These are phyloP conservation scores for Dolichomitus sp. DNA, from an alignment of 2,888 invertebrate species.

Conservation along the genomic window DNA sequence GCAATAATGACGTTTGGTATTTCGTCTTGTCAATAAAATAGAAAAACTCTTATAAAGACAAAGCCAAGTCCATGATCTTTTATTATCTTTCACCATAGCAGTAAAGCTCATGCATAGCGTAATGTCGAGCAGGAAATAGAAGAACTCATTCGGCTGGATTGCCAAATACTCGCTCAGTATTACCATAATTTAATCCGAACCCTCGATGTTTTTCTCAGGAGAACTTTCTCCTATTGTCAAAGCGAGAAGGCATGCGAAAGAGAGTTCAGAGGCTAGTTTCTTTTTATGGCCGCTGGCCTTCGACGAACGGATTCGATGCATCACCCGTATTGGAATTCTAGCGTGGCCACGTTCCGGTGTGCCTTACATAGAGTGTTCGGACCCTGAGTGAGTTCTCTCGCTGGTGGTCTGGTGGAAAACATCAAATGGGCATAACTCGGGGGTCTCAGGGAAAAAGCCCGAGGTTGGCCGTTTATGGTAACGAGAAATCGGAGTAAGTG, in stretches of 20 bases:
- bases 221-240: constrained; percentile 60
- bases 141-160: constrained; percentile 40
- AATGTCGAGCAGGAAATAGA: not conserved
- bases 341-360: constrained; percentile 43
- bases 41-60: not conserved
- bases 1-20: not conserved
- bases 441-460: constrained; percentile 56
- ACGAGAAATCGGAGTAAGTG: constrained; percentile 72
- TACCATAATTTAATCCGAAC: constrained; percentile 67
- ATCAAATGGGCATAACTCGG: constrained; percentile 70
- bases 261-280: constrained; percentile 53
- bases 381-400: constrained; percentile 51
- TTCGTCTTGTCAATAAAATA: not conserved
- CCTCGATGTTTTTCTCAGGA: constrained; percentile 35
- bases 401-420: constrained; percentile 57
- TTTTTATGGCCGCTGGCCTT: constrained; percentile 62
- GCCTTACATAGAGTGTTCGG: constrained; percentile 44
- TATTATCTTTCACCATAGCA: not conserved
- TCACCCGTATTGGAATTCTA: constrained; percentile 66
- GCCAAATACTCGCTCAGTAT: constrained; percentile 54
- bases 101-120: not conserved
- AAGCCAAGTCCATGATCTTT: constrained; percentile 3
- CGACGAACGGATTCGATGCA: constrained; percentile 64
- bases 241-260: constrained; percentile 43
- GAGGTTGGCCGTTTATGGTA: constrained; percentile 69